Evolutionary conservation across 2,797 vertebrate species (phyloP).

Genomic region (Sebastes cheni): DNA sequence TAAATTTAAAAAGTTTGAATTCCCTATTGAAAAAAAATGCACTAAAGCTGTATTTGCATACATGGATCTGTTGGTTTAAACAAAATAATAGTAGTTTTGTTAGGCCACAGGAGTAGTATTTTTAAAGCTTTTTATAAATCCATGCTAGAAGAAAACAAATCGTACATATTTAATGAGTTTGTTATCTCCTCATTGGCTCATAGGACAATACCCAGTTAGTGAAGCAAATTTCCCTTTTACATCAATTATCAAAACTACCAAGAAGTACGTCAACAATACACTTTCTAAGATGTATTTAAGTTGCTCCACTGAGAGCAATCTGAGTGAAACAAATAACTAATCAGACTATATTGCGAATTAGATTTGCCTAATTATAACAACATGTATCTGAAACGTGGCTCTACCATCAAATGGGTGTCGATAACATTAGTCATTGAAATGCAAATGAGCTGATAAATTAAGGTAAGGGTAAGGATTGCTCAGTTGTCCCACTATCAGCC

Average conservation of each 20-base stretch:
- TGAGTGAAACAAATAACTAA: neutral
- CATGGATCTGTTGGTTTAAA: neutral
- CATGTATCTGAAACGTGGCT: constrained; percentile 32
- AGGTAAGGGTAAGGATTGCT: constrained; percentile 44
- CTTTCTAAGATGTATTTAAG: neutral
- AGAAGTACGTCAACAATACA: neutral
- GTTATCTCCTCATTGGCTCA: neutral
- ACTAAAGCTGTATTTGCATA: neutral
- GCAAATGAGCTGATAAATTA: constrained; percentile 54
- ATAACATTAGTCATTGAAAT: constrained; percentile 54
- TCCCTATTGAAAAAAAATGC: neutral
- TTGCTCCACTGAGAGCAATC: neutral
- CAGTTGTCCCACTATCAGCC: constrained; percentile 29
- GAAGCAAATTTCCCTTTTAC: neutral
- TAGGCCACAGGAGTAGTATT: neutral
- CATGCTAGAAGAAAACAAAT: neutral
- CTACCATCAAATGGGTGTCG: constrained; percentile 43
- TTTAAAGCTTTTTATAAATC: neutral
- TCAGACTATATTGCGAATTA: constrained; percentile 8
- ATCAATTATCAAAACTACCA: neutral
- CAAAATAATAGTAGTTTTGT: neutral
- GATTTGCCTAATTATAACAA: constrained; percentile 39
- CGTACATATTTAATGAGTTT: neutral
- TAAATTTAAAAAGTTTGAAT: constrained; percentile 32
- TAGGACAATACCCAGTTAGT: neutral